phyloP scores from a whole-genome alignment of 1,140 invertebrate species.

The Drosophila repleta region DNA sequence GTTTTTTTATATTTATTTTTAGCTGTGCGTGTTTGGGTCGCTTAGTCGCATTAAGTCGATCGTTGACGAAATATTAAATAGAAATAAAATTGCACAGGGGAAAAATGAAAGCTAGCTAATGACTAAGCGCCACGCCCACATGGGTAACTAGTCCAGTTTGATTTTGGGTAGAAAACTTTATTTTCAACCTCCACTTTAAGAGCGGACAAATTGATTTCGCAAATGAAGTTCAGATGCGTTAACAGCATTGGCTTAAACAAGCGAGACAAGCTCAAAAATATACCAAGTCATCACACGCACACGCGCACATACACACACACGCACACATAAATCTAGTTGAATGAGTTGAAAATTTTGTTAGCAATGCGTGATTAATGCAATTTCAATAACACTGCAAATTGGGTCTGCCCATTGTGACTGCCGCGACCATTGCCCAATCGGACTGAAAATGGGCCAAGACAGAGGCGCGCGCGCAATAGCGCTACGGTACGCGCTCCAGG shows the following conservation, averaged over 20 bases:
- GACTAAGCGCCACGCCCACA: constrained; percentile 26
- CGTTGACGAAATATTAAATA: constrained; percentile 3
- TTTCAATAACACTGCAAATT: constrained; percentile 64
- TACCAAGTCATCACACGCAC: background rate
- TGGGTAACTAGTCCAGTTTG: background rate
- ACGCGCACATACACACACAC: too few species aligned
- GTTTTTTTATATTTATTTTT: constrained; percentile 36
- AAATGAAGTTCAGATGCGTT: constrained; percentile 12
- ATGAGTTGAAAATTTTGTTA: constrained; percentile 50
- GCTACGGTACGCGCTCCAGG: background rate
- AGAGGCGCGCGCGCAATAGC: background rate
- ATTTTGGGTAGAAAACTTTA: background rate
- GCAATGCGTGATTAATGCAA: constrained; percentile 57
- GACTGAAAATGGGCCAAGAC: constrained; percentile 53
- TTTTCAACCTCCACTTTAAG: too few species aligned
- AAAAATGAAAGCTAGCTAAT: constrained; percentile 6
- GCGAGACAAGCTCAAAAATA: constrained; percentile 8
- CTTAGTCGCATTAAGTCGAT: constrained; percentile 23
- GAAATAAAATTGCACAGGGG: background rate
- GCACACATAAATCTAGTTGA: background rate
- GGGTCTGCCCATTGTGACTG: constrained; percentile 26
- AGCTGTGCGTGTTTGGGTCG: constrained; percentile 10
- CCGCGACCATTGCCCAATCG: constrained; percentile 33
- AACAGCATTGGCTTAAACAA: constrained; percentile 23
- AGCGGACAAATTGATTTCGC: constrained; percentile 35